Percentiles rank a stretch among this genome's conserved stretches.
phyloP scores from a whole-genome alignment of 2,888 invertebrate species.

The Taenaris catops region DNA sequence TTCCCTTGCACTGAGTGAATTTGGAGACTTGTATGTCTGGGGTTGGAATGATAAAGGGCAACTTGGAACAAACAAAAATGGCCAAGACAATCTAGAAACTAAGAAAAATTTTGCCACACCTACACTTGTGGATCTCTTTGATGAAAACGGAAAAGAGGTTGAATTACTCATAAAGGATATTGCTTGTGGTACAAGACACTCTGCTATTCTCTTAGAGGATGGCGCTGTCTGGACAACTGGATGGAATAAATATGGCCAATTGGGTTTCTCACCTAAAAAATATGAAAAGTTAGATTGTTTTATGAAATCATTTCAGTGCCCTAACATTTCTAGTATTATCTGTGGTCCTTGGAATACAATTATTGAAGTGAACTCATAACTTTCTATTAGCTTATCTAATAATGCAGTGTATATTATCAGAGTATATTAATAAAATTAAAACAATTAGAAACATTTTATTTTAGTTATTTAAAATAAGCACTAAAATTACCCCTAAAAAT shows the following conservation, averaged over 20 bases:
- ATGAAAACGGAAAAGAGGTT: constrained; percentile 58
- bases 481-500: too few species aligned
- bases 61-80: constrained; percentile 81
- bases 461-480: too few species aligned
- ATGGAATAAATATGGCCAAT: constrained; percentile 90
- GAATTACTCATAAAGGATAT: constrained; percentile 78
- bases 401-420: too few species aligned
- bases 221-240: constrained; percentile 87
- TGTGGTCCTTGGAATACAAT: constrained; percentile 66
- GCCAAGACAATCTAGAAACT: constrained; percentile 22
- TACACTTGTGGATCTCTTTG: constrained; percentile 52
- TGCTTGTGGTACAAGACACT: constrained; percentile 89
- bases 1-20: constrained; percentile 86
- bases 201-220: constrained; percentile 83
- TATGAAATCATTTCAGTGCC: constrained; percentile 40
- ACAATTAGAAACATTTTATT: too few species aligned
- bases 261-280: constrained; percentile 69
- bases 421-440: too few species aligned
- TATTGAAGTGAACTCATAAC: constrained; percentile 22
- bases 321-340: constrained; percentile 31
- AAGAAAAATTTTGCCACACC: constrained; percentile 50
- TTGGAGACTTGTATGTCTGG: constrained; percentile 93
- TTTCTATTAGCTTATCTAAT: not conserved
- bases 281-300: constrained; percentile 42
- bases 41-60: constrained; percentile 95